Evolutionary conservation across 2,888 invertebrate species (phyloP), one percentile per base, ranked within the genome.

Genomic region (Acronicta aceris): DNA sequence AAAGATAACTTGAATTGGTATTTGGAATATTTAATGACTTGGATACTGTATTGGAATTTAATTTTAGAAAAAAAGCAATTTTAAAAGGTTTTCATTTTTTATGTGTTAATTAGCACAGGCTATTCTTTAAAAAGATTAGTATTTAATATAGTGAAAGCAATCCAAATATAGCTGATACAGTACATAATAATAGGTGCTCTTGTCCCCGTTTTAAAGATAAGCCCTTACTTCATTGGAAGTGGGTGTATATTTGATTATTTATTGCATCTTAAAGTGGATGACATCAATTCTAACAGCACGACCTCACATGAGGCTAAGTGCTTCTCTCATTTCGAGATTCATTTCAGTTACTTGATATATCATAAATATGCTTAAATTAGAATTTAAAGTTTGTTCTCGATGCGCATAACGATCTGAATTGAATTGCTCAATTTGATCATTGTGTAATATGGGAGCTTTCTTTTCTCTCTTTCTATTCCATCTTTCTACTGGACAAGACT

Each of bases 211-310:
- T 38, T 57, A 42, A 49, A 40, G 6, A 53, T 53, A 36, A 60
- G 59, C 56, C 40, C 54, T 71, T 55, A 50, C 54, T 70, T 66
- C 54, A 65, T 72, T 72, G 63, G 30, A 45, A 58, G 71, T 76
- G 68, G 76, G 76, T 68, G 63, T 74, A 54, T 56, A 68, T 74
- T 71, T 62, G 61, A 65, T 71, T 68, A 71, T 76, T 76, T 76
- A 76, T 76, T 76, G 59, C 50, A 51, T 59, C 12, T 61, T 59
- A 58, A 70, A 74, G 65, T 65, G 71, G 71, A 57, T 71, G 62
- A 76, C 67, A 73, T 71, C 71, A 73, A 57, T 62, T 61, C 53
- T 66, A 70, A 59, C 48, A 47, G 52, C 55, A 36, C 55, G 72
- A 66, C 48, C 70, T 70, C 71, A 66, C 66, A 73, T 66, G 53